These are phyloP conservation scores for Gymnarchus niloticus DNA, from an alignment of 2,113 vertebrate species.

Conservation along the genomic window DNA sequence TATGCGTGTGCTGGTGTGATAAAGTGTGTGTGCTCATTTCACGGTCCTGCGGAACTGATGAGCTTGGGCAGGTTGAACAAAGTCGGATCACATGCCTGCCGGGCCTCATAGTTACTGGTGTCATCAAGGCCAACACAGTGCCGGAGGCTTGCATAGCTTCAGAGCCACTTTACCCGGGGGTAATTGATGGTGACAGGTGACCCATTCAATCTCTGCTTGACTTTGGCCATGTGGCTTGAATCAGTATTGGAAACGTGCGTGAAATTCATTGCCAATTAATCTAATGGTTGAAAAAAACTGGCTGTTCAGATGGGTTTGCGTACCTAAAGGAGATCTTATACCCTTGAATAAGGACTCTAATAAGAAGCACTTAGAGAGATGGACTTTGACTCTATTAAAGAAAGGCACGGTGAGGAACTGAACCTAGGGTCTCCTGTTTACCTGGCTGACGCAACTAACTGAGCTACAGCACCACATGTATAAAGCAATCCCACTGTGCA, in stretches of 20 bases:
- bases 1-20: background rate
- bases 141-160: background rate
- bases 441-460: background rate
- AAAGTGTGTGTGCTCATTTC: background rate
- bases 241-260: background rate
- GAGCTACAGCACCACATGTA: background rate
- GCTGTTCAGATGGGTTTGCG: background rate
- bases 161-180: background rate
- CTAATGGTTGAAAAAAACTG: background rate
- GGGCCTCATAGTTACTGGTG: background rate
- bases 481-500: background rate
- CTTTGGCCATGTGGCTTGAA: background rate
- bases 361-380: background rate
- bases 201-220: background rate
- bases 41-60: background rate
- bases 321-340: background rate
- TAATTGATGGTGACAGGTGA: background rate
- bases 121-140: background rate
- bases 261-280: background rate
- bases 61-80: background rate
- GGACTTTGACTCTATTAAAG: background rate
- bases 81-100: background rate
- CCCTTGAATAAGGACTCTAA: background rate
- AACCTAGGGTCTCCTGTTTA: background rate
- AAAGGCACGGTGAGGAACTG: background rate